Conservation (phyloP, 2,113 vertebrate species). For the Syngnathus scovelli region DNA sequence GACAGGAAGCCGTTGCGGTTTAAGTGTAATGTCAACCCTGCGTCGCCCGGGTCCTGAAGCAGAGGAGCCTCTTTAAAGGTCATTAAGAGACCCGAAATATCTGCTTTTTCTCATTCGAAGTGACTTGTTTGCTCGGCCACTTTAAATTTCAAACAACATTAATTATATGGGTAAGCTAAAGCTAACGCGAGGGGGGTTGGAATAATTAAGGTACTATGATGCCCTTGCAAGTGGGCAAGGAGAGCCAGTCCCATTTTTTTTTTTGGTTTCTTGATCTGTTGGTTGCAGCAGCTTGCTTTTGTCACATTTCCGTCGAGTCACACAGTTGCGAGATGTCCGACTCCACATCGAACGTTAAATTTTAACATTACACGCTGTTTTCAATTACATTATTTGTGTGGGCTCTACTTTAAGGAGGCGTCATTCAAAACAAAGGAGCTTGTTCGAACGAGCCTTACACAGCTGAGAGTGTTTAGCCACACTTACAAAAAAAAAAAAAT, state of each 20-base stretch:
- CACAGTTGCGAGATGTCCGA: background rate
- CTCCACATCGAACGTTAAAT: background rate
- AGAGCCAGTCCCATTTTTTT: no score
- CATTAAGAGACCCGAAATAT: background rate
- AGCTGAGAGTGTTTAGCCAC: slow-evolving; percentile 49
- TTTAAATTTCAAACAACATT: slow-evolving; percentile 19
- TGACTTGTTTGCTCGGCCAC: slow-evolving; percentile 9
- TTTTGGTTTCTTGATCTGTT: background rate
- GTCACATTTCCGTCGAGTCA: background rate
- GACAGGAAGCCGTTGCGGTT: slow-evolving; percentile 33
- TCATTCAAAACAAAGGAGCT: background rate
- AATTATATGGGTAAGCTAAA: background rate
- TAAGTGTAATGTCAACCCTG: slow-evolving; percentile 10
- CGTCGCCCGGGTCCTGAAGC: slow-evolving; percentile 11
- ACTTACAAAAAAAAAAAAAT: slow-evolving; percentile 8
- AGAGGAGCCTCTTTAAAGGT: background rate
- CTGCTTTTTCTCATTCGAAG: background rate
- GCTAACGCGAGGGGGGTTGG: no score
- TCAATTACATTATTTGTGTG: background rate
- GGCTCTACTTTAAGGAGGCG: background rate
- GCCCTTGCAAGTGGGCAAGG: no score
- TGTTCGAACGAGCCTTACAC: slow-evolving; percentile 8
- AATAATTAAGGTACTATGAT: no score
- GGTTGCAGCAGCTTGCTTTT: background rate
- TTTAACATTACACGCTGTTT: background rate